These are phyloP conservation scores for Molossus molossus DNA, from an alignment of 2,797 vertebrate genomes.

Conservation along the genomic window DNA sequence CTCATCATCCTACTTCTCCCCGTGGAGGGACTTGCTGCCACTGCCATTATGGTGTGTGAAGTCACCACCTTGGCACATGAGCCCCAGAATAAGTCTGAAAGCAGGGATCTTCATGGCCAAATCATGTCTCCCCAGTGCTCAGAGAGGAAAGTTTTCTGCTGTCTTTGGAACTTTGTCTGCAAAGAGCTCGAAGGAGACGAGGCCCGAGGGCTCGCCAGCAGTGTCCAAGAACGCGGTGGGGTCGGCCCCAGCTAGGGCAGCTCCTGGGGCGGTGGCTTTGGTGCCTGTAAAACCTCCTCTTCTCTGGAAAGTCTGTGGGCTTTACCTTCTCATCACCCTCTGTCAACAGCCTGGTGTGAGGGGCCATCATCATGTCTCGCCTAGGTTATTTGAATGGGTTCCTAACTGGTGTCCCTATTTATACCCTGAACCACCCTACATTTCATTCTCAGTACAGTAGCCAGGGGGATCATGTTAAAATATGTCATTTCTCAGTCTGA, in stretches of 20 bases:
- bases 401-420: background rate
- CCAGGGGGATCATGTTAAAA: background rate
- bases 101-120: background rate
- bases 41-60: background rate
- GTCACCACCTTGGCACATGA: background rate
- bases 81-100: background rate
- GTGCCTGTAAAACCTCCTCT: background rate
- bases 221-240: background rate
- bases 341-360: background rate
- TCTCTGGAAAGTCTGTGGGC: background rate
- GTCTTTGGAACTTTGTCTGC: background rate
- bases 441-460: background rate
- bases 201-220: background rate
- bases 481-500: background rate
- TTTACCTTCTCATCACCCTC: background rate
- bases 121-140: background rate
- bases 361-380: rapidly evolving
- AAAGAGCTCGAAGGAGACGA: background rate
- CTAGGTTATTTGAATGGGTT: background rate
- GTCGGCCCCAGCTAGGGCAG: background rate
- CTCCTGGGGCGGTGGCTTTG: rapidly evolving
- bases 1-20: background rate
- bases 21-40: background rate
- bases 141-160: background rate
- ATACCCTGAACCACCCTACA: too few species aligned